Conservation (phyloP, 2,888 invertebrate genomes). For the Brenthis hecate region DNA sequence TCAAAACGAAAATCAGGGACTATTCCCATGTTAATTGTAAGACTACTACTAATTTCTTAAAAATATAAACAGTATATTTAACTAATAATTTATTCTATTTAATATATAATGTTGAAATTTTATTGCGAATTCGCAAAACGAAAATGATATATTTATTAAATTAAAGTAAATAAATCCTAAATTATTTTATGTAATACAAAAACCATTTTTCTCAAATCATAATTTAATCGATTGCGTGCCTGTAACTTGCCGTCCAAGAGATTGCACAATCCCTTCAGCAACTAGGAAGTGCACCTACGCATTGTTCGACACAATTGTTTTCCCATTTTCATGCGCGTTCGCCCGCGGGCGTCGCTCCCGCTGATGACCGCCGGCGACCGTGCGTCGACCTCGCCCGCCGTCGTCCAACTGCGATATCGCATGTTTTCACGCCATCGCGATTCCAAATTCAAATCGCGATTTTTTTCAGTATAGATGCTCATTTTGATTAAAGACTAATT, state of each 20-base stretch:
- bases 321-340: constrained; percentile 59
- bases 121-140: too few relatives aligned
- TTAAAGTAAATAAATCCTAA: too few relatives aligned
- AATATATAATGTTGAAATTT: too few relatives aligned
- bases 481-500: neutral
- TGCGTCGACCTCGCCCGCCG: constrained; percentile 60
- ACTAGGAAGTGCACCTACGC: constrained; percentile 55
- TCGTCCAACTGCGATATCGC: constrained; percentile 50
- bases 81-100: too few relatives aligned
- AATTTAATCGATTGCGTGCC: constrained; percentile 16
- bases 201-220: too few relatives aligned
- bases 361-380: constrained; percentile 60
- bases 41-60: too few relatives aligned
- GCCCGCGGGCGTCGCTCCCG: constrained; percentile 52
- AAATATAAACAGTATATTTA: too few relatives aligned
- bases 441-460: constrained; percentile 44
- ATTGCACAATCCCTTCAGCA: constrained; percentile 30
- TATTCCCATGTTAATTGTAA: too few relatives aligned
- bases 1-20: neutral
- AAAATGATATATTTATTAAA: too few relatives aligned
- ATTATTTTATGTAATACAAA: too few relatives aligned
- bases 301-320: constrained; percentile 67
- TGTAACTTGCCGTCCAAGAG: neutral
- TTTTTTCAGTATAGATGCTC: constrained; percentile 12
- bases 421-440: constrained; percentile 49